phyloP scores from a whole-genome alignment of 2,797 vertebrate species.

The Hafferia zeledoni region DNA sequence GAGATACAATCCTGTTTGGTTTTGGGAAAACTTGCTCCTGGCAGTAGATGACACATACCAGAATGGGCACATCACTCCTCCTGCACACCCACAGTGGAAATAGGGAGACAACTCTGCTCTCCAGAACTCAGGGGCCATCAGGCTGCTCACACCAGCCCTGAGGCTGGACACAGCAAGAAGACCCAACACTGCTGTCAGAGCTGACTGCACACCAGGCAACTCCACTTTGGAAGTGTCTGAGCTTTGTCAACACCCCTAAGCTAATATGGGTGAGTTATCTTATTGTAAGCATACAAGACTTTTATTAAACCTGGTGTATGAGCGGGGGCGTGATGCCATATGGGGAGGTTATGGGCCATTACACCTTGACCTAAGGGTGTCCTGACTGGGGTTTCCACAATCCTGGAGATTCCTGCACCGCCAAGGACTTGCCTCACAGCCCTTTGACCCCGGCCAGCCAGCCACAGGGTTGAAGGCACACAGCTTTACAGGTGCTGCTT shows the following conservation, averaged over 20 bases:
- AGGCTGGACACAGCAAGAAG: background rate
- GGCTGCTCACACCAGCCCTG: background rate
- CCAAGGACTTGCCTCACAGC: background rate
- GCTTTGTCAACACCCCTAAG: background rate
- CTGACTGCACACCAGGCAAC: rapidly evolving
- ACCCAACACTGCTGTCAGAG: rapidly evolving
- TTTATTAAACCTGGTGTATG: background rate
- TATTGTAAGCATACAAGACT: rapidly evolving
- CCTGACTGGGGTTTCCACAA: background rate
- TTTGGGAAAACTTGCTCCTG: background rate
- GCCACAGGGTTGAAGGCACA: rapidly evolving
- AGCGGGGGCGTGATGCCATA: rapidly evolving
- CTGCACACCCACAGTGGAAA: background rate
- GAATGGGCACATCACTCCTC: background rate
- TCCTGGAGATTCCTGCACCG: background rate
- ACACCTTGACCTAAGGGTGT: background rate
- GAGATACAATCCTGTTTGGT: rapidly evolving
- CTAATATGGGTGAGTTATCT: background rate
- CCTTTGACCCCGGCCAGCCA: background rate
- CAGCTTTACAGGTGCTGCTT: background rate
- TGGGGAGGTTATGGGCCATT: background rate
- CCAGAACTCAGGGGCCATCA: background rate
- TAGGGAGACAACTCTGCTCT: background rate
- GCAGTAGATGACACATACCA: background rate
- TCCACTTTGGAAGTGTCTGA: background rate